Conservation (phyloP, 2,888 invertebrate species). For the Lumbricus terrestris region DNA sequence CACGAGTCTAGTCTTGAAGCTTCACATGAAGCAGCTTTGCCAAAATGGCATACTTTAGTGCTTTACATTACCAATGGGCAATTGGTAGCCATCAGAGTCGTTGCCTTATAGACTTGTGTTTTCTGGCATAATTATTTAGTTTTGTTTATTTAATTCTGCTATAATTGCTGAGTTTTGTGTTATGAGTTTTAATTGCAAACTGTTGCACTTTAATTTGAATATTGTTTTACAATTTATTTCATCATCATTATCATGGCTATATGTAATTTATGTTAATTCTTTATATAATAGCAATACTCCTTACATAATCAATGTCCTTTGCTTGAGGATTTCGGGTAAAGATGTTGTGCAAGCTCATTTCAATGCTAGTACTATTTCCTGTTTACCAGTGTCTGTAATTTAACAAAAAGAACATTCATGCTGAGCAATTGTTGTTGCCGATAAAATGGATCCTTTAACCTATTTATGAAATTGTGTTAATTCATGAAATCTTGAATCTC, state of each 20-base stretch:
- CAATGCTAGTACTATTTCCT: neutral
- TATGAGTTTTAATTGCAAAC: no score
- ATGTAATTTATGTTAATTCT: conserved; percentile 3
- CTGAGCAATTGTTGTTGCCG: neutral
- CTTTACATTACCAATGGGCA: neutral
- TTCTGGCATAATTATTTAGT: neutral
- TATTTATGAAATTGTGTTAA: neutral
- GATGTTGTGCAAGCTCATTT: neutral
- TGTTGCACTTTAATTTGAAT: no score
- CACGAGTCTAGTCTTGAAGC: neutral
- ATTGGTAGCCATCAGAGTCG: neutral
- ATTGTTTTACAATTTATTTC: neutral
- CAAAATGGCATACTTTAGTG: neutral
- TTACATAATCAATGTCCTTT: neutral
- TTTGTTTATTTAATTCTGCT: neutral
- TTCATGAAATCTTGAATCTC: neutral
- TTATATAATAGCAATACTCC: neutral
- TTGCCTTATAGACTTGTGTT: neutral
- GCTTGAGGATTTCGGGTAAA: neutral
- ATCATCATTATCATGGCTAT: neutral
- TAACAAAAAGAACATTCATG: neutral
- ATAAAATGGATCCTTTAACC: neutral
- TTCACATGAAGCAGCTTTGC: neutral
- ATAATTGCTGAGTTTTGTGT: neutral
- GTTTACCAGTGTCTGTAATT: neutral